A percentile compares a stretch with the other conserved stretches of the same genome.
phyloP scores from a whole-genome alignment of 1,140 invertebrate species.

The Aphis craccivora region DNA sequence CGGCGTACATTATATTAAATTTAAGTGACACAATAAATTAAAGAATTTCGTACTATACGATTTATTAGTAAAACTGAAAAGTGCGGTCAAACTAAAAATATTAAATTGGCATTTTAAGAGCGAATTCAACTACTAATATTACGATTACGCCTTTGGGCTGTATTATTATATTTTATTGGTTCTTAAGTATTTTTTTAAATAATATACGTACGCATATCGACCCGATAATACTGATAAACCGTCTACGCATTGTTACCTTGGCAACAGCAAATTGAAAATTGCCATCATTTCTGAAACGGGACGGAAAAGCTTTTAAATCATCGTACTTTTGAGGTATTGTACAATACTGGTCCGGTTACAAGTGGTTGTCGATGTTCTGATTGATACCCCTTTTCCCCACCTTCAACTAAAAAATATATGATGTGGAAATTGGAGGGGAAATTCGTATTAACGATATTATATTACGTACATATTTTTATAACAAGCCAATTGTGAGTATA shows the following conservation, averaged over 20 bases:
- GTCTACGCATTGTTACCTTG: conserved; percentile 53
- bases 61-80: neutral
- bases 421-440: neutral
- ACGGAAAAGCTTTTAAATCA: conserved; percentile 57
- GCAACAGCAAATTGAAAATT: conserved; percentile 56
- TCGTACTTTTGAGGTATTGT: conserved; percentile 14
- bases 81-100: neutral
- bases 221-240: conserved; percentile 47
- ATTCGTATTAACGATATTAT: conserved; percentile 10
- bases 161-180: neutral
- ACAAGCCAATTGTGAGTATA: neutral
- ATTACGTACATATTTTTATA: neutral
- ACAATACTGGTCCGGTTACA: conserved; percentile 33
- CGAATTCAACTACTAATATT: neutral
- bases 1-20: neutral
- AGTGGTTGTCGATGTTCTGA: conserved; percentile 27
- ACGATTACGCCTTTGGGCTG: neutral
- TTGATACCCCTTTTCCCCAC: neutral
- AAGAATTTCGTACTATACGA: neutral
- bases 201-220: conserved; percentile 11
- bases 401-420: neutral
- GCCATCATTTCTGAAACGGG: conserved; percentile 47
- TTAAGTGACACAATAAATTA: neutral
- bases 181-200: conserved; percentile 21
- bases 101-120: neutral